Evolutionary conservation across 2,113 vertebrate species (phyloP).

Genomic region (Catagonus wagneri): DNA sequence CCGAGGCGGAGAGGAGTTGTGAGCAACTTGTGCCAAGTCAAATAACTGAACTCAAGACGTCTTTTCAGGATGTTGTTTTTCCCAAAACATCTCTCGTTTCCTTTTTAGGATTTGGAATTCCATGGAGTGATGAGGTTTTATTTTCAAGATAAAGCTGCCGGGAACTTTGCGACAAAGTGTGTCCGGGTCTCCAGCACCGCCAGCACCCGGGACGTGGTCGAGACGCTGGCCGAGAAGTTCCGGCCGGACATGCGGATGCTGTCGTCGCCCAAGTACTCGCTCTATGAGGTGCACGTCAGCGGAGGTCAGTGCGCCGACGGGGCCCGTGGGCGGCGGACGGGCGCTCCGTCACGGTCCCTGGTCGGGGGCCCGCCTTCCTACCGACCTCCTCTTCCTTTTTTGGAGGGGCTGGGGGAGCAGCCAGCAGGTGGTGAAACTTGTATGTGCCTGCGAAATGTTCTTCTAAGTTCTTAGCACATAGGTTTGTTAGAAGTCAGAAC

Average conservation of each 20-base stretch:
- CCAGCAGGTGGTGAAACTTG: not conserved
- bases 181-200: constrained; percentile 98
- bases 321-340: not conserved
- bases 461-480: fast-evolving
- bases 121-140: constrained; percentile 99
- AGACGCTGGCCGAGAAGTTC: constrained; percentile 99
- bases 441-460: not conserved
- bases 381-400: not conserved
- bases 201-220: constrained; percentile 98
- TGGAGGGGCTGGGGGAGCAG: fast-evolving
- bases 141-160: constrained; percentile 99
- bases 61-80: not conserved
- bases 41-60: not conserved
- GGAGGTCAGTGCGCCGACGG: constrained; percentile 92
- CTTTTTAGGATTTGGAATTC: constrained; percentile 96
- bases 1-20: not conserved
- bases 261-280: constrained; percentile 96
- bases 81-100: constrained; percentile 34
- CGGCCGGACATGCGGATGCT: constrained; percentile 99
- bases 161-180: constrained; percentile 99
- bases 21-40: not conserved
- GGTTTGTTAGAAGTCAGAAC: not conserved
- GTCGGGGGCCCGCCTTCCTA: too few species aligned
- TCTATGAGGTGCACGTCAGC: constrained; percentile 99
- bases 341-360: not conserved